These are phyloP conservation scores for Trichosurus vulpecula DNA, from an alignment of 2,797 vertebrate genomes.

Conservation along the genomic window DNA sequence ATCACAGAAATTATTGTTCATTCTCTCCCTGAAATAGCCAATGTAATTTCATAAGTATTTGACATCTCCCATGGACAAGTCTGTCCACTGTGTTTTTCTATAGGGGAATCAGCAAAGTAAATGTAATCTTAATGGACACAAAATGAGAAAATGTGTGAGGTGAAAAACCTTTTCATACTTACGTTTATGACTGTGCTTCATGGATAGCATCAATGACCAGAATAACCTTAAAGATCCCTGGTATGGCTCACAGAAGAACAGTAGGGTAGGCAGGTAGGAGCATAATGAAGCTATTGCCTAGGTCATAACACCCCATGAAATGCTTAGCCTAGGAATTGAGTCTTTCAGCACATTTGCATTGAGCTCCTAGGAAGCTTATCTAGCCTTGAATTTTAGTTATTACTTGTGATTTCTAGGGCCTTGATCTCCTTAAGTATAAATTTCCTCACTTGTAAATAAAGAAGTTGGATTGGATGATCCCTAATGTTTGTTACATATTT, in stretches of 20 bases:
- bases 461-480: neutral
- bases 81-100: neutral
- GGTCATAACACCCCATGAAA: neutral
- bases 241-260: neutral
- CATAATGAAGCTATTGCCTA: neutral
- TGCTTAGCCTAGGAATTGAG: neutral
- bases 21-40: neutral
- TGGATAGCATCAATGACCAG: neutral
- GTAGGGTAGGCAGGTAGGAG: neutral
- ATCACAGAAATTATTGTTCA: neutral
- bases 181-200: neutral
- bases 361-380: neutral
- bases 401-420: neutral
- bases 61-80: too few relatives aligned
- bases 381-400: neutral
- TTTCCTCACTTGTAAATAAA: neutral
- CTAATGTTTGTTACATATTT: neutral
- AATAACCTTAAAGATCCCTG: neutral
- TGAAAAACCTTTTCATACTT: neutral
- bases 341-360: neutral
- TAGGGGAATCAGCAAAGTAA: neutral
- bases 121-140: neutral
- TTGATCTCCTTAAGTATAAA: neutral
- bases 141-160: neutral
- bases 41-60: neutral